Evolutionary conservation across 2,888 invertebrate species (phyloP).

Genomic region (Agriopis leucophaearia): DNA sequence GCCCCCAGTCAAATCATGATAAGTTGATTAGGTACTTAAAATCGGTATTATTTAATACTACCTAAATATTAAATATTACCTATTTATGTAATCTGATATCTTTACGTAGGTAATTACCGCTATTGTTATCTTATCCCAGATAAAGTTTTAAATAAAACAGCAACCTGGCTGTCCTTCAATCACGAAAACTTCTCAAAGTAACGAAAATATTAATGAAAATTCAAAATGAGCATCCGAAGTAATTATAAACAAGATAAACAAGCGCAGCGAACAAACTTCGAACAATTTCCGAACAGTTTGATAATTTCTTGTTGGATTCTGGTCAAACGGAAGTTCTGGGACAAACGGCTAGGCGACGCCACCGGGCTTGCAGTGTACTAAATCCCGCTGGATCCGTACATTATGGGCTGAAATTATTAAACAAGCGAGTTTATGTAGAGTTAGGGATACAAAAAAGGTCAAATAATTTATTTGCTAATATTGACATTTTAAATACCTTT

Average conservation of each 20-base stretch:
- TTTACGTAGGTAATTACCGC: neutral
- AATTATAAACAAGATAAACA: slow-evolving; percentile 50
- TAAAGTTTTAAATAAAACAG: slow-evolving; percentile 8
- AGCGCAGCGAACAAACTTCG: slow-evolving; percentile 43
- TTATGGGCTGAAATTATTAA: neutral
- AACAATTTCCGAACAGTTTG: slow-evolving; percentile 46
- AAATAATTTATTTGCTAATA: no score
- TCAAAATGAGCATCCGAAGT: slow-evolving; percentile 35
- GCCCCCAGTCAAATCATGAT: no score
- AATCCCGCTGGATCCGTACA: neutral
- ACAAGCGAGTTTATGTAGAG: no score
- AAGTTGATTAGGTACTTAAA: no score
- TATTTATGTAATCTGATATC: neutral
- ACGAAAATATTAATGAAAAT: slow-evolving; percentile 44
- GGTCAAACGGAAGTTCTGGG: slow-evolving; percentile 39
- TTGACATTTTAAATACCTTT: no score
- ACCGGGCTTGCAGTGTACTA: neutral
- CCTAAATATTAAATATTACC: neutral
- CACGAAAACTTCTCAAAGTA: slow-evolving; percentile 21
- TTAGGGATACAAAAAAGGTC: no score
- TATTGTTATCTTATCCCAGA: neutral
- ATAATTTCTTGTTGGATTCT: slow-evolving; percentile 43
- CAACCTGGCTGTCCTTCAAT: slow-evolving; percentile 15
- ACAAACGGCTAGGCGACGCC: slow-evolving; percentile 10
- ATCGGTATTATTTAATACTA: no score